phyloP scores from a whole-genome alignment of 1,140 invertebrate species.

The Caenorhabditis latens region DNA sequence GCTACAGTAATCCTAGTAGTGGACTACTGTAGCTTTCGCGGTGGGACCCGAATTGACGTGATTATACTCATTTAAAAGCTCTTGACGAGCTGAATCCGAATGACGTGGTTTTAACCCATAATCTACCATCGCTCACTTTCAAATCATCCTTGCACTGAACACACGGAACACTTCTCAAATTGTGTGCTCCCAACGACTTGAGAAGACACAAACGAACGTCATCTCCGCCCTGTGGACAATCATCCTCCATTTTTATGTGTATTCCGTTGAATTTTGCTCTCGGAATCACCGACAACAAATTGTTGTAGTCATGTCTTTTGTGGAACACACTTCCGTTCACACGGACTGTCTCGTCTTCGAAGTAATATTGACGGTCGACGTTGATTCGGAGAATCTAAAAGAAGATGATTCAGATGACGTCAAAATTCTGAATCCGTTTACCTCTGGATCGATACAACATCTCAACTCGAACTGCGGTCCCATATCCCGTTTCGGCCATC shows the following conservation, averaged over 20 bases:
- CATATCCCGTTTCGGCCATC: conserved; percentile 47
- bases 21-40: no score
- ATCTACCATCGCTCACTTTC: not conserved
- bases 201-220: conserved; percentile 63
- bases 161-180: conserved; percentile 59
- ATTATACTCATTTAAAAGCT: no score
- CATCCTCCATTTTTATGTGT: conserved; percentile 66
- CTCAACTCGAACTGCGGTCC: conserved; percentile 59
- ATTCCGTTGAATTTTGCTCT: conserved; percentile 63
- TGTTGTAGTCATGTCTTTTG: conserved; percentile 46
- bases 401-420: not conserved
- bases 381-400: conserved; percentile 49
- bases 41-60: no score
- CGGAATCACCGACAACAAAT: conserved; percentile 56
- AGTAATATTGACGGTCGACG: conserved; percentile 55
- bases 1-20: no score
- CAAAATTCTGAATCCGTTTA: not conserved
- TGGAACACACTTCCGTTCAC: conserved; percentile 60
- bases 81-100: no score
- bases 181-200: conserved; percentile 62
- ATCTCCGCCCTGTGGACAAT: conserved; percentile 65
- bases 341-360: conserved; percentile 60
- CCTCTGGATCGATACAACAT: conserved; percentile 61
- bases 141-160: conserved; percentile 54
- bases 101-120: not conserved